Percentiles rank a stretch among this genome's conserved stretches.
These are phyloP conservation scores for Protonibea diacanthus DNA, from an alignment of 2,797 vertebrate genomes.

Conservation along the genomic window DNA sequence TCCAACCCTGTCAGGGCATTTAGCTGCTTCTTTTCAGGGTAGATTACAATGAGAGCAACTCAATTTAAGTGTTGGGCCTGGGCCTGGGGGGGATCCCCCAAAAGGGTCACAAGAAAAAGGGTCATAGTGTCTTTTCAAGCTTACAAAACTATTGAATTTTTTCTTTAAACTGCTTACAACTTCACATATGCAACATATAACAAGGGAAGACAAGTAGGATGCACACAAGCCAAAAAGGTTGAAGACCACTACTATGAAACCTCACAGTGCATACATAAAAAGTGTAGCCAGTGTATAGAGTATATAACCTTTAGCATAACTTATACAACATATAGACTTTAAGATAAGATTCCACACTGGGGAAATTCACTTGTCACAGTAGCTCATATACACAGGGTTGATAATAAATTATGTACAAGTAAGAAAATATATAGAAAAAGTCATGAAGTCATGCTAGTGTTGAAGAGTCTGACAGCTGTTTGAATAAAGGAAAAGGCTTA, in stretches of 20 bases:
- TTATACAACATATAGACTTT: not conserved
- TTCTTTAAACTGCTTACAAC: not conserved
- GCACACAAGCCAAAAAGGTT: not conserved
- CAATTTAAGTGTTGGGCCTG: not conserved
- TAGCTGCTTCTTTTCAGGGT: not conserved
- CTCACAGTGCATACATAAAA: not conserved
- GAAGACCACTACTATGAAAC: not conserved
- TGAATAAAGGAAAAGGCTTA: no score
- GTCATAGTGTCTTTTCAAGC: not conserved
- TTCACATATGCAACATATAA: not conserved
- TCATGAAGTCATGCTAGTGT: no score
- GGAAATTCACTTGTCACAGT: no score
- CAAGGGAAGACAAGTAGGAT: not conserved
- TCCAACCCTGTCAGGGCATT: not conserved
- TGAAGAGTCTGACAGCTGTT: no score
- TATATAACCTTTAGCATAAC: not conserved
- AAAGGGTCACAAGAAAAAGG: not conserved
- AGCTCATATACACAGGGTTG: no score
- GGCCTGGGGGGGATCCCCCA: not conserved
- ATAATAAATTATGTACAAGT: no score
- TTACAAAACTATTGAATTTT: not conserved
- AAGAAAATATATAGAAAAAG: no score
- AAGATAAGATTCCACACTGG: no score
- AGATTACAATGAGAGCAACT: not conserved
- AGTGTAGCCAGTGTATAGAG: not conserved